phyloP scores from a whole-genome alignment of 2,113 vertebrate species.

The Coreoperca whiteheadi region DNA sequence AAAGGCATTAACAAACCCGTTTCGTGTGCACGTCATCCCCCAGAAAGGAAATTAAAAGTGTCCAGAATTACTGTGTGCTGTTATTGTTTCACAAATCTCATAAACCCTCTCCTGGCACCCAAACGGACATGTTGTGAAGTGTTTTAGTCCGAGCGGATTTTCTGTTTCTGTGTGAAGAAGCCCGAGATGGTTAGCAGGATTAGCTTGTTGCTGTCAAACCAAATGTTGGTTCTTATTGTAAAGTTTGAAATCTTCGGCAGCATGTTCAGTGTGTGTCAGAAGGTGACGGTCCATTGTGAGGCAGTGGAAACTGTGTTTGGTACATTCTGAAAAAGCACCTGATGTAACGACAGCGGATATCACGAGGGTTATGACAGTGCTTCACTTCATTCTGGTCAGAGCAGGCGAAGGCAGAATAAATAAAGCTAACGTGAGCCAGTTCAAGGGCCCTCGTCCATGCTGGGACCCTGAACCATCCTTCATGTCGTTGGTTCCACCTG shows the following conservation, averaged over 20 bases:
- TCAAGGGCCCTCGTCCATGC: background rate
- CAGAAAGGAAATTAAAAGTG: background rate
- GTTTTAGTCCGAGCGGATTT: background rate
- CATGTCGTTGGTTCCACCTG: no score
- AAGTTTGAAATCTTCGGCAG: background rate
- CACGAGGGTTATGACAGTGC: no score
- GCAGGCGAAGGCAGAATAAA: background rate
- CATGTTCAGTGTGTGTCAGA: background rate
- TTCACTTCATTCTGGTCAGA: background rate
- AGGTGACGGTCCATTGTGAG: background rate
- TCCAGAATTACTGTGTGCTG: background rate
- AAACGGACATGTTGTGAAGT: background rate
- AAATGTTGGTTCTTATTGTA: background rate
- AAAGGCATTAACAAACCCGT: background rate
- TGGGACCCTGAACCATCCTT: no score
- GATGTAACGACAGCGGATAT: no score
- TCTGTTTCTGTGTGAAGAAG: background rate
- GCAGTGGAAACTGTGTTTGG: background rate
- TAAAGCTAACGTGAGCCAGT: no score
- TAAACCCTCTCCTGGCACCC: background rate
- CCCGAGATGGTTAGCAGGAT: background rate
- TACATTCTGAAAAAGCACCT: no score
- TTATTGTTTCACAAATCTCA: constrained; percentile 6
- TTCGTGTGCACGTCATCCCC: background rate
- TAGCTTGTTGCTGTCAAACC: background rate